Base-by-base conservation (phyloP, 2,113 vertebrate genomes). In the Diphyllodes magnificus region DNA sequence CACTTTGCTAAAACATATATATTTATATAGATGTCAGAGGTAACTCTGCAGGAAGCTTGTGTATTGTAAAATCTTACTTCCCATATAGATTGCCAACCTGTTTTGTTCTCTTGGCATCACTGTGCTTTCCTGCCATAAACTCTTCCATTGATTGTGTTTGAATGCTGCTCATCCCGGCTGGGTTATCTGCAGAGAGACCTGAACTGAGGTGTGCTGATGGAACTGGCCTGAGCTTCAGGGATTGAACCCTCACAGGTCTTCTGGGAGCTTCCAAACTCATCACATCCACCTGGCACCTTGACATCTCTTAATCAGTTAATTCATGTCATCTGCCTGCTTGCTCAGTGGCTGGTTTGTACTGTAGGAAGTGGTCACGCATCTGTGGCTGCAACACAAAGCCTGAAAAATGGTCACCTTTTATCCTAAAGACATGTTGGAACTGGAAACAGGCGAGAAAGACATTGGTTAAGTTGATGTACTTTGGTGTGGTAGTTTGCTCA, bases 171-270 rank as follows among this genome's bases (percentile, higher is more conserved):
- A 16, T 68, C 56, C 47, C 9, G 2, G 20, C 33, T 64, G 73
- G 44, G 33, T 63, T 63, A 63, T 59, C 79, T 71, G 14, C 40
- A 66, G 50, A 15, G 3, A 21, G 59, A 45, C 33, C 69, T 1
- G 10, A 45, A 9, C 60, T 0, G 1, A 59, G 33, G 24, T 65
- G 39, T 72, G 61, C 47, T 45, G 33, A 4, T n/a, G 27, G 6
- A 60, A 50, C 56, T 81, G 39, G 25, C 33, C 44, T 40, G 30
- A 86, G 28, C 47, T 59, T 31, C n/a, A 33, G 59, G 69, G 54
- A 20, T 3, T 64, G 33, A 89, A 4, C 33, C 14, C 37, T 80
- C 42, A 9, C 0, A 1, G 33, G 14, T 11, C 30, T 72, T n/a
- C 45, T 92, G 42, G 19, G 21, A 88, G 33, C 69, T 93, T 75